A percentile compares a stretch with the other conserved stretches of the same genome.
Conservation (phyloP, 2,888 invertebrate genomes). For the Agriotes lineatus region DNA sequence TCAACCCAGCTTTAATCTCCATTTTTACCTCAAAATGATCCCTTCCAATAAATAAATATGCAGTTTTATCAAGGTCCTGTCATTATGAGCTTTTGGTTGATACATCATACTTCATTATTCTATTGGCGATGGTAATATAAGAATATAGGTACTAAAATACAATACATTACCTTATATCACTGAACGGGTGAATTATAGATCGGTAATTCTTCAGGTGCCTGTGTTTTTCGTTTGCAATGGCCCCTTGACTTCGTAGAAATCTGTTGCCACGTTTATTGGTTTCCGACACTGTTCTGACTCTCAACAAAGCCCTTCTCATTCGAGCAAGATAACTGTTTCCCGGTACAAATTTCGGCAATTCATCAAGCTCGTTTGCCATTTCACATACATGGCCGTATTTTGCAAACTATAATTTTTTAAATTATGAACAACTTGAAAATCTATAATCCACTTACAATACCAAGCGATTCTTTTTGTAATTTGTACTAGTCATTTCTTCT, state of each 20-base stretch:
- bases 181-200: slow-evolving; percentile 65
- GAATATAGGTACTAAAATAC: no score
- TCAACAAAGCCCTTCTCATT: slow-evolving; percentile 31
- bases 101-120: no score
- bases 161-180: slow-evolving; percentile 59
- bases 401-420: slow-evolving; percentile 37
- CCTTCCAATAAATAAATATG: no score
- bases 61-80: no score
- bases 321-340: slow-evolving; percentile 12
- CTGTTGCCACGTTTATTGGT: slow-evolving; percentile 57
- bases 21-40: no score
- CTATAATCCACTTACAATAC: background rate
- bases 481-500: no score
- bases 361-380: slow-evolving; percentile 42
- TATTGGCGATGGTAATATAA: no score
- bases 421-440: background rate
- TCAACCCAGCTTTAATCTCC: no score
- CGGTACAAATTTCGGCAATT: slow-evolving; percentile 31
- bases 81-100: no score
- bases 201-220: slow-evolving; percentile 59
- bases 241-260: slow-evolving; percentile 60
- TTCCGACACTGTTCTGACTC: slow-evolving; percentile 56
- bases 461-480: slow-evolving; percentile 23
- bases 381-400: slow-evolving; percentile 47
- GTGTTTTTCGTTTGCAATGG: slow-evolving; percentile 61